Evolutionary conservation across 2,797 vertebrate species (phyloP).

Genomic region (Scolopax rusticola): DNA sequence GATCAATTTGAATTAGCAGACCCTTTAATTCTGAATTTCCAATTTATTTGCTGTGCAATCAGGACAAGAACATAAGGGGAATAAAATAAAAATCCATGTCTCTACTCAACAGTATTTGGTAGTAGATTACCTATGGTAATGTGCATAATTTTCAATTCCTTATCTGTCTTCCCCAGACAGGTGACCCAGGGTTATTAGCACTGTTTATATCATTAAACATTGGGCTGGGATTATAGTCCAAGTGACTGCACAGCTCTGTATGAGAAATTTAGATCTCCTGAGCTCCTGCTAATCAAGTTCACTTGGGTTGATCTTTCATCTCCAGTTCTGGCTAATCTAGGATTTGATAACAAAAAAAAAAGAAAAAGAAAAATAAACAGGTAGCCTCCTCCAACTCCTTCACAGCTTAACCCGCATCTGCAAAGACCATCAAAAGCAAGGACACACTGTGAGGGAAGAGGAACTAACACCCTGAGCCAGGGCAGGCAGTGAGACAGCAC

Average conservation of each 20-base stretch:
- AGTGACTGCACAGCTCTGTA: background rate
- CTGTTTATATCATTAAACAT: constrained; percentile 68
- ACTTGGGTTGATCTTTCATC: constrained; percentile 48
- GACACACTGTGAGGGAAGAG: background rate
- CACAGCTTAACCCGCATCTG: background rate
- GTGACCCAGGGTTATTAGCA: constrained; percentile 75
- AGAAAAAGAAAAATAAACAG: background rate
- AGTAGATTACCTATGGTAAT: constrained; percentile 65
- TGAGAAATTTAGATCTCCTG: constrained; percentile 27
- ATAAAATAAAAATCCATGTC: constrained; percentile 53
- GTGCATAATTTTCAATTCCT: constrained; percentile 73
- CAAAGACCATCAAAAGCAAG: background rate
- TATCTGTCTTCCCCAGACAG: constrained; percentile 77
- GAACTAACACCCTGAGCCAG: background rate
- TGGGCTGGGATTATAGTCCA: constrained; percentile 52
- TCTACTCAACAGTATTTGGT: constrained; percentile 30
- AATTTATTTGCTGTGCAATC: constrained; percentile 58
- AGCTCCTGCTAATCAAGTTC: constrained; percentile 33
- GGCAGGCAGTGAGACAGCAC: background rate
- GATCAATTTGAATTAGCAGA: constrained; percentile 45
- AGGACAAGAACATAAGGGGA: constrained; percentile 34
- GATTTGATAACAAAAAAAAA: constrained; percentile 15
- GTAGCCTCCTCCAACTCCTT: background rate
- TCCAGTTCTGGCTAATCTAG: constrained; percentile 38
- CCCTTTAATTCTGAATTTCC: constrained; percentile 45